phyloP scores from a whole-genome alignment of 2,888 invertebrate genomes.

The Trilocha varians region DNA sequence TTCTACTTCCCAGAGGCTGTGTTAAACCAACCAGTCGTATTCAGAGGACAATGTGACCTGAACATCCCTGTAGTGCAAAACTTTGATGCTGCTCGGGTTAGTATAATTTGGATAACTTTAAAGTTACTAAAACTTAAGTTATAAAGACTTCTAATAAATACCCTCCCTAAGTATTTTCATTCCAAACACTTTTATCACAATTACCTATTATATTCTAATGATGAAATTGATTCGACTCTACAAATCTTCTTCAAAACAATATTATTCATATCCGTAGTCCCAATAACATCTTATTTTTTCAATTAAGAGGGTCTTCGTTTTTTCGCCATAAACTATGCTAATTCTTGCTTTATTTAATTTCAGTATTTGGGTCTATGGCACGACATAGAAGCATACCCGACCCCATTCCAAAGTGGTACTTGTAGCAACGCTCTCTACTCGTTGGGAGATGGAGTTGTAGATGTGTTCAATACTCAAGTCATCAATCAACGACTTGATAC shows the following conservation, averaged over 20 bases:
- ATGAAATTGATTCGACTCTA: too few relatives aligned
- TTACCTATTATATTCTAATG: too few relatives aligned
- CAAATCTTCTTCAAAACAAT: too few relatives aligned
- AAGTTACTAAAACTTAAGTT: neutral
- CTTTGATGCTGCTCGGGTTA: conserved; percentile 34
- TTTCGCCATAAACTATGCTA: neutral
- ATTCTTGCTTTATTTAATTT: conserved; percentile 9
- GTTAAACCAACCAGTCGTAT: conserved; percentile 24
- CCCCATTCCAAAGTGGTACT: conserved; percentile 34
- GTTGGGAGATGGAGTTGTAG: conserved; percentile 26
- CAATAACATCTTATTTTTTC: too few relatives aligned
- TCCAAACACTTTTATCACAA: too few relatives aligned
- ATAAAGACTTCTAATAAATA: too few relatives aligned
- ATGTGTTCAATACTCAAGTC: conserved; percentile 45
- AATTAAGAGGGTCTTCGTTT: too few relatives aligned
- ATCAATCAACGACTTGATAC: conserved; percentile 56
- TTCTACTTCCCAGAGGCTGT: conserved; percentile 35
- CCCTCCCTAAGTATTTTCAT: too few relatives aligned
- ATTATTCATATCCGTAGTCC: too few relatives aligned
- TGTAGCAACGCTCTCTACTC: conserved; percentile 45
- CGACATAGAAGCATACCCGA: conserved; percentile 44
- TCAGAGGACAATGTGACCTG: conserved; percentile 35
- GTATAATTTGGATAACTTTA: conserved; percentile 15
- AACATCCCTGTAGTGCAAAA: conserved; percentile 26
- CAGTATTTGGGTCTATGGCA: conserved; percentile 51